Base-by-base conservation (phyloP, 2,888 invertebrate genomes). In the Bombylius major region DNA sequence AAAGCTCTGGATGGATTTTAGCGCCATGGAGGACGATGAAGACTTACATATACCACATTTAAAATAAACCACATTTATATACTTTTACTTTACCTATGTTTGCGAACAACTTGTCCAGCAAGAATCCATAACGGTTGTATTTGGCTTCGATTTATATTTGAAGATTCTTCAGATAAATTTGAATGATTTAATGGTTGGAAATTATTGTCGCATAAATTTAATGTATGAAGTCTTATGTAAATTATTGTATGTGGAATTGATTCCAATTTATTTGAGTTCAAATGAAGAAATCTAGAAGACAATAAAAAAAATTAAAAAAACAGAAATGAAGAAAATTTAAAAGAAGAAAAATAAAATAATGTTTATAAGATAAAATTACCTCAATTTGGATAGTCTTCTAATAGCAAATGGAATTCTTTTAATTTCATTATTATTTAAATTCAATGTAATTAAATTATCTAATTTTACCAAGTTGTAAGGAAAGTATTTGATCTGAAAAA, bases 401-500 rank as follows among this genome's bases (percentile, higher is more conserved):
- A 89, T 71, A 14, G 82, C 81, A 51, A 80, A 78, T 3, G 89
- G 88, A 55, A 89, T 66, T 36, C 66, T 66, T 44, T 63, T 69
- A 5, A 89, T 67, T 44, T 68, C 63, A 70, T 89, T 89, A 54
- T 81, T 71, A 64, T 80, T 80, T 7, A 87, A 59, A 65, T 83
- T 82, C 5, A 89, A 71, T 32, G 80, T 81, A 1, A 81, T 75
- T 58, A 89, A 71, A 23, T 74, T 77, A 61, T 78, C 75, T 31
- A 86, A 71, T 67, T 82, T 84, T 65, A 81, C 79, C 51, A 89
- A 74, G 50, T 78, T 76, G 55, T 79, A 74, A 9, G 89, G 87
- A 60, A 89, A 70, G 59, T 70, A 61, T 11, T 61, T 67, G 33
- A 80, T 46, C 61, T 62, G 44, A 13, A 58, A 55, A 47, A 34